Evolutionary conservation across 1,140 invertebrate species (phyloP).

Genomic region (Colletes gigas): DNA sequence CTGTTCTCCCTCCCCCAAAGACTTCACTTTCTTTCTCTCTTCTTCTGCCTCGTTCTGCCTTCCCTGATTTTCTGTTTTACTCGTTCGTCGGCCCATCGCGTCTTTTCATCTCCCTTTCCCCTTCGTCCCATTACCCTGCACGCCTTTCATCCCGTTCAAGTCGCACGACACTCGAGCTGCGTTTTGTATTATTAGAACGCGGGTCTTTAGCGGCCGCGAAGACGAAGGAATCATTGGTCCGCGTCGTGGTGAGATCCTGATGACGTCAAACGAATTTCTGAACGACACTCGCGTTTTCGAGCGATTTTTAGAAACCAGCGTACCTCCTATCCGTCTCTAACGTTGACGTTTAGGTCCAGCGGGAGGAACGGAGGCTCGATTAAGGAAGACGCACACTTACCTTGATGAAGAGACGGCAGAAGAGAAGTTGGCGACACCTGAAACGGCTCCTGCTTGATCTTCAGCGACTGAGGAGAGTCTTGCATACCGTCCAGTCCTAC

Average conservation of each 20-base stretch:
- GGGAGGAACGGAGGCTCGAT: neutral
- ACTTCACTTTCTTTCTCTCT: constrained; percentile 41
- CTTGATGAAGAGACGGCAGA: constrained; percentile 73
- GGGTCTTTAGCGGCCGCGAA: constrained; percentile 30
- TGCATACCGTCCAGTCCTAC: constrained; percentile 64
- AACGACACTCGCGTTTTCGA: neutral
- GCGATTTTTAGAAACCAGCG: constrained; percentile 6
- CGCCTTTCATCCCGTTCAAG: neutral
- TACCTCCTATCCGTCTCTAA: neutral
- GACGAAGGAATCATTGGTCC: constrained; percentile 14
- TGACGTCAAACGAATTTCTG: constrained; percentile 29
- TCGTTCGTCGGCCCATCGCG: neutral
- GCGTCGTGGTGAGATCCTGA: constrained; percentile 14
- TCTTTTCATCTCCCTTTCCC: neutral
- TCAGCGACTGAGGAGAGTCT: constrained; percentile 68
- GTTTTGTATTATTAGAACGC: constrained; percentile 75
- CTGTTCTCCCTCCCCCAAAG: constrained; percentile 23
- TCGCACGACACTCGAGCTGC: constrained; percentile 25
- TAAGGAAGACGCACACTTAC: constrained; percentile 52
- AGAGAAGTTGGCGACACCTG: constrained; percentile 71
- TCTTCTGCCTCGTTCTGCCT: constrained; percentile 28
- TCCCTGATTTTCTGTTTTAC: constrained; percentile 9
- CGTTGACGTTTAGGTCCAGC: neutral
- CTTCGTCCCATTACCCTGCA: neutral
- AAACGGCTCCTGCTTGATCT: constrained; percentile 76